phyloP scores from a whole-genome alignment of 1,140 invertebrate species.

The Nasonia vitripennis region DNA sequence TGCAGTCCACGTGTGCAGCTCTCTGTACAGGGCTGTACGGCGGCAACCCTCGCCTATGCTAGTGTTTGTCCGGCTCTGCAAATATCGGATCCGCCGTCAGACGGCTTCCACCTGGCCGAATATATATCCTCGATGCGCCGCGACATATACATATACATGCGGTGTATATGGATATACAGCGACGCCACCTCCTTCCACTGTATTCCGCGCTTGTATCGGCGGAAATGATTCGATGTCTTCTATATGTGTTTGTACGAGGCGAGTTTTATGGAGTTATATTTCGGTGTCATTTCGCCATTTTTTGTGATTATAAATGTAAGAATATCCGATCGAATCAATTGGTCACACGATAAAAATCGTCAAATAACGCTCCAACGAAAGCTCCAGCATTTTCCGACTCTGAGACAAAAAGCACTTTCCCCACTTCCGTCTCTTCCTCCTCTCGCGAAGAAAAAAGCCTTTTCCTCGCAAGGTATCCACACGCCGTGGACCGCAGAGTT shows the following conservation, averaged over 20 bases:
- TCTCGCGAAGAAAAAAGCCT: constrained; percentile 57
- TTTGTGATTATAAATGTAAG: too few relatives aligned
- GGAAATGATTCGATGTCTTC: too few relatives aligned
- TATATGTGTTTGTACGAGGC: too few relatives aligned
- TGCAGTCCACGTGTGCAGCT: constrained; percentile 7
- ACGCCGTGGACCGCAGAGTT: constrained; percentile 38
- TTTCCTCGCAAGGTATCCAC: constrained; percentile 33
- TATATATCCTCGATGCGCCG: constrained; percentile 55
- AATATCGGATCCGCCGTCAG: constrained; percentile 61
- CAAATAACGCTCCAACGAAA: too few relatives aligned
- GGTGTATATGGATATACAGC: too few relatives aligned
- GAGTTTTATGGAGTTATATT: too few relatives aligned
- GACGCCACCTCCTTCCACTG: neutral
- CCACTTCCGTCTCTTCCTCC: too few relatives aligned
- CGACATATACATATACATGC: constrained; percentile 42
- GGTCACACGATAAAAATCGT: neutral
- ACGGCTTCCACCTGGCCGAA: constrained; percentile 65
- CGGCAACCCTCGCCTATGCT: constrained; percentile 20
- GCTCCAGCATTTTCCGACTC: too few relatives aligned
- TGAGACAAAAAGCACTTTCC: too few relatives aligned
- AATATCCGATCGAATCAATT: neutral
- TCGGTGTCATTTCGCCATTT: neutral
- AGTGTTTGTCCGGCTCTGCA: constrained; percentile 70
- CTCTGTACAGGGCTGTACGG: neutral
- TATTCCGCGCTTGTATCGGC: too few relatives aligned